Evolutionary conservation across 2,797 vertebrate species (phyloP).

Genomic region (Masticophis lateralis): DNA sequence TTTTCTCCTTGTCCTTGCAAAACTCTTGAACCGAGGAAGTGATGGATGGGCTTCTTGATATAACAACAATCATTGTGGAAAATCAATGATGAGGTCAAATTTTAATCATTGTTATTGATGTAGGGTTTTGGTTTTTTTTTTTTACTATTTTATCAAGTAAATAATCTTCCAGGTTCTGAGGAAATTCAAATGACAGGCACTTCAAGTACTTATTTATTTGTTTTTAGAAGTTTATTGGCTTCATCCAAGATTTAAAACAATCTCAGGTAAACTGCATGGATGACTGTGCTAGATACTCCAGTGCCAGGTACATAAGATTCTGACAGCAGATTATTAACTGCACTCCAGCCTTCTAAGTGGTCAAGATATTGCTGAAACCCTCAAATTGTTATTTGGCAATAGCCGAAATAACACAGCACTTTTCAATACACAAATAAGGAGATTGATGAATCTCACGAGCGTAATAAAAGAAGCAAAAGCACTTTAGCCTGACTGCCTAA

Average conservation of each 20-base stretch:
- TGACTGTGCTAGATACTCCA: neutral
- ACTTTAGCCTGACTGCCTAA: neutral
- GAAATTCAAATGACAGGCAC: neutral
- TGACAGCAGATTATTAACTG: neutral
- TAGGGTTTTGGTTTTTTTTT: neutral
- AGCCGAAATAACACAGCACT: slow-evolving; percentile 25
- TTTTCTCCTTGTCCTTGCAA: neutral
- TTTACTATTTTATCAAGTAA: neutral
- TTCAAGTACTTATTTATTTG: neutral
- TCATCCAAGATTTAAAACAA: neutral
- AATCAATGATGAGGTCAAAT: neutral
- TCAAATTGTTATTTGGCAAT: slow-evolving; percentile 17
- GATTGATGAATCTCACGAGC: slow-evolving; percentile 11
- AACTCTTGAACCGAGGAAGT: neutral
- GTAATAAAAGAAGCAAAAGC: slow-evolving; percentile 16
- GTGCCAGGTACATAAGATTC: neutral
- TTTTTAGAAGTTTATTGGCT: neutral
- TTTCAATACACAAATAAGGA: slow-evolving; percentile 23
- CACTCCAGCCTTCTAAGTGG: slow-evolving; percentile 11
- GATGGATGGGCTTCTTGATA: neutral
- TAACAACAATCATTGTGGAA: neutral
- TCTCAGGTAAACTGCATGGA: neutral
- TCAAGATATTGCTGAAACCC: slow-evolving; percentile 15
- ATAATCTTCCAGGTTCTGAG: too few relatives aligned
- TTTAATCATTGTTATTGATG: neutral